A percentile compares a stretch with the other conserved stretches of the same genome.
phyloP scores from a whole-genome alignment of 2,888 invertebrate genomes.

The Trachelus troglodyta region DNA sequence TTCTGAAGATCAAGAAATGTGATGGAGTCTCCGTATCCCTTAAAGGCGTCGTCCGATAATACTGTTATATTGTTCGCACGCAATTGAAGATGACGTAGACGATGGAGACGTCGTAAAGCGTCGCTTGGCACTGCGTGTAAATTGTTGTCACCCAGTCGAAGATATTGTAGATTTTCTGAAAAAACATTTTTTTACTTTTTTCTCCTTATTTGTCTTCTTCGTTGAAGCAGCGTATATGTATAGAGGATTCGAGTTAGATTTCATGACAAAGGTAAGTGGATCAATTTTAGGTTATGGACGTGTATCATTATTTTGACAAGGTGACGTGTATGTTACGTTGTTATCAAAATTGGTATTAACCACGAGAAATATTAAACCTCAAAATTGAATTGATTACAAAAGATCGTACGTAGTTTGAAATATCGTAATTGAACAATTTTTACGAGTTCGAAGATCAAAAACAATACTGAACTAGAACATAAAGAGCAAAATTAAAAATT shows the following conservation, averaged over 20 bases:
- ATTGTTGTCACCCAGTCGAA: conserved; percentile 89
- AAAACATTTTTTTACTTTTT: conserved; percentile 27
- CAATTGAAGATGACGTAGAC: conserved; percentile 88
- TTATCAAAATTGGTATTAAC: background rate
- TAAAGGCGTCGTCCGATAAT: conserved; percentile 87
- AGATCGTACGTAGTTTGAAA: background rate
- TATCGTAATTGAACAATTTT: background rate
- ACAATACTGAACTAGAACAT: background rate
- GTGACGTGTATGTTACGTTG: background rate
- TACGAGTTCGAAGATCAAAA: background rate
- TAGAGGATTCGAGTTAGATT: background rate
- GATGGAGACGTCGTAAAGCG: conserved; percentile 84
- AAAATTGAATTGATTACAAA: background rate
- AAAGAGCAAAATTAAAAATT: background rate
- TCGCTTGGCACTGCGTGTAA: conserved; percentile 87
- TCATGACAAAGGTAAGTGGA: background rate
- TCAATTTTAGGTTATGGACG: background rate
- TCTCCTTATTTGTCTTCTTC: background rate
- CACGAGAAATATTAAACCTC: too few relatives aligned
- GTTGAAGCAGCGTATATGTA: background rate
- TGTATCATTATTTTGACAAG: background rate
- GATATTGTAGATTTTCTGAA: conserved; percentile 88
- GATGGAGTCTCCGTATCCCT: conserved; percentile 89
- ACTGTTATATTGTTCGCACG: conserved; percentile 88
- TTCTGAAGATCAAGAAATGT: conserved; percentile 94